Evolutionary conservation across 1,140 invertebrate species (phyloP), one percentile per base, ranked within the genome.

Genomic region (Mycetomoellerius zeteki): DNA sequence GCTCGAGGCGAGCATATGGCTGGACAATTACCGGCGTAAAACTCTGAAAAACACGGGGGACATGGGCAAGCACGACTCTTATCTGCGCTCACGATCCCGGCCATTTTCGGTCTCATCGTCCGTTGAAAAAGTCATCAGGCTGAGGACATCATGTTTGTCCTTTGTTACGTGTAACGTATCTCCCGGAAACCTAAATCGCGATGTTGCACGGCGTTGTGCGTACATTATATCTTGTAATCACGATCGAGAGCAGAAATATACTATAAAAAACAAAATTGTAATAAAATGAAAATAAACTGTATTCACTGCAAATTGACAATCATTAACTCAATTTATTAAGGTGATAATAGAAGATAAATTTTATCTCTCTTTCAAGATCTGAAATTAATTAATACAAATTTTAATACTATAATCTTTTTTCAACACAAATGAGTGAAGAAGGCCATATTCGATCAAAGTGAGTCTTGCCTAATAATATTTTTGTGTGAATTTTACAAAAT

Each of bases 1-100:
- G 86, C 65, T 84, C 86, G 69, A 78, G 54, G 5, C 86, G 73
- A 92, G 89, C 93, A 94, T 94, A 93, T 94, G 93, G 92, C 80
- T 16, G 84, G 64, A 88, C 89, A 88, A 91, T 91, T 89, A 90
- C 89, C 77, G 67, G 78, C 82, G 77, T 88, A 12, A 90, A 73
- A 75, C 89, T 82, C 65, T 52, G 43, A 90, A 78, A 69, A 90
- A 88, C 76, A 84, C 62, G 37, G 67, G 67, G 67, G 77, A 85
- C 50, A 37, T 8, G 54, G 86, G 60, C 67, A 52, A 78, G 37
- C 76, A 86, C 81, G 67, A 19, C 16, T 52, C 76, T 90, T 90
- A 90, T 90, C 89, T 86, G 7, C 43, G 52, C 37, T 30, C 82
- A 82, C 24, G 86, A 90, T 90, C 89, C 77, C 52, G 62, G 52